Percentiles rank a stretch among this genome's conserved stretches.
phyloP scores from a whole-genome alignment of 2,113 vertebrate species.

The Heptranchias perlo region DNA sequence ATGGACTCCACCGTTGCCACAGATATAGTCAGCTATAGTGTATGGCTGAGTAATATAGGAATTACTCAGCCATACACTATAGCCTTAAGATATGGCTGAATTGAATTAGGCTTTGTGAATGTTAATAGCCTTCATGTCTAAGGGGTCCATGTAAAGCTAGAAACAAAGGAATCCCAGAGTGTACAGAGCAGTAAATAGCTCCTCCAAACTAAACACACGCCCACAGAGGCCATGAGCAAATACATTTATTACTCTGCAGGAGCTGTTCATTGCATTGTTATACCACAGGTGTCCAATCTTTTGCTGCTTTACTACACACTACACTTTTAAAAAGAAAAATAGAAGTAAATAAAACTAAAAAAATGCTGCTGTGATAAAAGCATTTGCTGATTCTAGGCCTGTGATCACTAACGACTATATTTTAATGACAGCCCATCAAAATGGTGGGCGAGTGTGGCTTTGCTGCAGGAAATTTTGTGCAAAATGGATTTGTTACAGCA shows the following conservation, averaged over 20 bases:
- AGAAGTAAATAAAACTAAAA: neutral
- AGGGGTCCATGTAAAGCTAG: neutral
- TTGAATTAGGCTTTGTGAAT: neutral
- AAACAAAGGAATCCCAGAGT: too few species aligned
- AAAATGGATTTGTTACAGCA: neutral
- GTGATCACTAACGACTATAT: neutral
- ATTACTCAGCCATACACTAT: neutral
- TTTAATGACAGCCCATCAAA: neutral
- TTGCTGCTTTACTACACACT: neutral
- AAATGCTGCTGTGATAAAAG: neutral
- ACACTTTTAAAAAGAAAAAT: neutral
- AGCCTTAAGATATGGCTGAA: neutral
- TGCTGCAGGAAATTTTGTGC: neutral
- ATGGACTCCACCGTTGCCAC: neutral
- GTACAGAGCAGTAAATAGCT: too few species aligned
- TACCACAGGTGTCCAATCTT: neutral
- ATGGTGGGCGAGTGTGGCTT: neutral
- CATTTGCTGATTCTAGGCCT: neutral
- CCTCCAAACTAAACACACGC: neutral
- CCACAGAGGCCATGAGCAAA: too few species aligned
- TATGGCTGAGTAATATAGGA: neutral
- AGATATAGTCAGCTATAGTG: neutral
- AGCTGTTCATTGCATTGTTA: too few species aligned
- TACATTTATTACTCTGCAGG: too few species aligned
- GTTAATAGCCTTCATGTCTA: neutral